phyloP scores from a whole-genome alignment of 2,888 invertebrate genomes.

The Pyrrhosoma nymphula region DNA sequence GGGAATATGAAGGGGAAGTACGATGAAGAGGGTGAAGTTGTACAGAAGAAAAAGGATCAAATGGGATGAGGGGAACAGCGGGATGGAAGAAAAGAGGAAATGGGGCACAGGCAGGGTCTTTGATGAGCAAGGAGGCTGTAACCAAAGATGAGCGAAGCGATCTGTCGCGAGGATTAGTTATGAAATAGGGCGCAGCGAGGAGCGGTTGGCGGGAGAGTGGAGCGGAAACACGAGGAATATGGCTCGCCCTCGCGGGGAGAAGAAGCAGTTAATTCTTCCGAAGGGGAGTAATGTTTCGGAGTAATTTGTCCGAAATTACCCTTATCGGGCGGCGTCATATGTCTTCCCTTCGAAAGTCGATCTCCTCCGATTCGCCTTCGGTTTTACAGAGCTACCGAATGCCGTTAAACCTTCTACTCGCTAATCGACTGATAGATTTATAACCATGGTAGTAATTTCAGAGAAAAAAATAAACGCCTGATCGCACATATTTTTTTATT shows the following conservation, averaged over 20 bases:
- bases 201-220: not conserved
- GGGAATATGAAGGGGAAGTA: no score
- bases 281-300: slow-evolving; percentile 56
- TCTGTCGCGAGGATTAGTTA: slow-evolving; percentile 60
- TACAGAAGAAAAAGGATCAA: no score
- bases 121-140: slow-evolving; percentile 60
- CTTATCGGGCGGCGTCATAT: slow-evolving; percentile 51
- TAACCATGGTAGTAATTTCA: not conserved
- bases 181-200: not conserved
- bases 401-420: not conserved
- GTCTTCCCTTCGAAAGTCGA: not conserved
- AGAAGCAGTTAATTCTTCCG: slow-evolving; percentile 55
- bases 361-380: not conserved
- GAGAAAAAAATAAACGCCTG: not conserved
- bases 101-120: not conserved
- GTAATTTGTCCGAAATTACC: slow-evolving; percentile 57
- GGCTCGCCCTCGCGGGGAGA: not conserved
- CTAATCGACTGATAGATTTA: not conserved
- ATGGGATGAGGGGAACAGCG: no score
- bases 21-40: no score
- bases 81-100: not conserved
- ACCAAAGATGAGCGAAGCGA: slow-evolving; percentile 60
- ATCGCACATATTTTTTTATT: not conserved
- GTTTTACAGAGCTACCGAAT: not conserved
- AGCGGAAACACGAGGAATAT: slow-evolving; percentile 40